Conservation (phyloP, 2,888 invertebrate genomes). For the Lasioglossum villosulum region DNA sequence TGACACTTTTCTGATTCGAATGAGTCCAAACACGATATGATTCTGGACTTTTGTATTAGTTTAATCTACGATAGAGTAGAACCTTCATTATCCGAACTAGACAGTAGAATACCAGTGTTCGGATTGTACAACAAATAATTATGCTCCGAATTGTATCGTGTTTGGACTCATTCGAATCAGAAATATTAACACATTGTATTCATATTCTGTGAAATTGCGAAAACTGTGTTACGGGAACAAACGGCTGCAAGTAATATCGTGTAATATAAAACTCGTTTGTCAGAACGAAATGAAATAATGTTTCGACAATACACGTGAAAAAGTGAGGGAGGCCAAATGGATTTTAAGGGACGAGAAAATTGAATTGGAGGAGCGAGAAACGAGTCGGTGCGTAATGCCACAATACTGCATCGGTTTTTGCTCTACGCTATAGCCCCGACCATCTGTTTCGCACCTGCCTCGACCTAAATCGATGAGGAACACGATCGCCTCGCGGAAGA, state of each 20-base stretch:
- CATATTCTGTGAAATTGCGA: too few relatives aligned
- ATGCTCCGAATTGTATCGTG: neutral
- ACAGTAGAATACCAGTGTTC: too few relatives aligned
- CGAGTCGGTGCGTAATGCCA: slow-evolving; percentile 5
- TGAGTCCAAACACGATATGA: neutral
- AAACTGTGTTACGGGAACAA: too few relatives aligned
- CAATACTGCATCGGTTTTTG: slow-evolving; percentile 9
- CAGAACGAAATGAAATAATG: neutral
- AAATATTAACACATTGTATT: too few relatives aligned
- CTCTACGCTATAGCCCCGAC: slow-evolving; percentile 61
- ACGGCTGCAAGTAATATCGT: too few relatives aligned
- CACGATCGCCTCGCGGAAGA: slow-evolving; percentile 29
- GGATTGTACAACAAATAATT: too few relatives aligned
- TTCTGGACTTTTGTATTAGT: neutral
- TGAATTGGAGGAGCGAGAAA: neutral
- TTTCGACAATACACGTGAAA: neutral
- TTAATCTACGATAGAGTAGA: too few relatives aligned
- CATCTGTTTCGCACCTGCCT: slow-evolving; percentile 84
- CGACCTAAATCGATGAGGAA: slow-evolving; percentile 47
- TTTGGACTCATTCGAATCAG: neutral
- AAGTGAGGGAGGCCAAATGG: neutral
- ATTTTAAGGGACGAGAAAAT: neutral
- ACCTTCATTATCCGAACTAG: too few relatives aligned
- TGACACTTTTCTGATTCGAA: neutral
- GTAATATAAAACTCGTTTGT: too few relatives aligned